These are phyloP conservation scores for Papilio gigon DNA, from an alignment of 2,888 invertebrate genomes.

Conservation along the genomic window DNA sequence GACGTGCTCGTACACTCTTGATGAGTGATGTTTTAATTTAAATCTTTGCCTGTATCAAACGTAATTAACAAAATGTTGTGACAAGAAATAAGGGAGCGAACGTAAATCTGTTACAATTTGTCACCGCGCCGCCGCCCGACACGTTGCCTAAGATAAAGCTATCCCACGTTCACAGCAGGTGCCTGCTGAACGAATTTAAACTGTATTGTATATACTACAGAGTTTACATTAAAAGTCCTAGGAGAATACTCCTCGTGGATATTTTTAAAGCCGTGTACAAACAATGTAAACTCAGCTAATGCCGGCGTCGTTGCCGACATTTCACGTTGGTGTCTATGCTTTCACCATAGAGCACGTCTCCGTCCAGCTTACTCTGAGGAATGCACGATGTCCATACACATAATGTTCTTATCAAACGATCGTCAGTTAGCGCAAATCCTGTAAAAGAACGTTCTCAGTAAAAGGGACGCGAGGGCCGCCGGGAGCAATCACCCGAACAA, in stretches of 20 bases:
- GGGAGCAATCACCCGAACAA: conserved; percentile 21
- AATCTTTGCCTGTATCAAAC: conserved; percentile 13
- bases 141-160: not conserved
- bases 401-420: not conserved
- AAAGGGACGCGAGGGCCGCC: not conserved
- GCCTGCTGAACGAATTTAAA: not conserved
- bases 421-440: not conserved
- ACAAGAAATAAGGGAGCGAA: conserved; percentile 16
- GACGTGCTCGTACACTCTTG: no score
- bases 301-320: not conserved
- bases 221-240: not conserved
- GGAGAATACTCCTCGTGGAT: not conserved
- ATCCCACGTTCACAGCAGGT: not conserved
- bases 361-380: not conserved
- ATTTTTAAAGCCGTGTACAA: not conserved
- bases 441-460: not conserved
- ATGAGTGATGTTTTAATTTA: conserved; percentile 14
- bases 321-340: no score
- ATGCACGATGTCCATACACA: not conserved
- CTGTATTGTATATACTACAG: not conserved
- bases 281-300: not conserved
- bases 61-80: conserved; percentile 24
- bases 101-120: conserved; percentile 23
- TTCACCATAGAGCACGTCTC: not conserved
- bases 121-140: conserved; percentile 11